Base-by-base conservation (phyloP, 2,888 invertebrate genomes). In the Anticlea derivata region DNA sequence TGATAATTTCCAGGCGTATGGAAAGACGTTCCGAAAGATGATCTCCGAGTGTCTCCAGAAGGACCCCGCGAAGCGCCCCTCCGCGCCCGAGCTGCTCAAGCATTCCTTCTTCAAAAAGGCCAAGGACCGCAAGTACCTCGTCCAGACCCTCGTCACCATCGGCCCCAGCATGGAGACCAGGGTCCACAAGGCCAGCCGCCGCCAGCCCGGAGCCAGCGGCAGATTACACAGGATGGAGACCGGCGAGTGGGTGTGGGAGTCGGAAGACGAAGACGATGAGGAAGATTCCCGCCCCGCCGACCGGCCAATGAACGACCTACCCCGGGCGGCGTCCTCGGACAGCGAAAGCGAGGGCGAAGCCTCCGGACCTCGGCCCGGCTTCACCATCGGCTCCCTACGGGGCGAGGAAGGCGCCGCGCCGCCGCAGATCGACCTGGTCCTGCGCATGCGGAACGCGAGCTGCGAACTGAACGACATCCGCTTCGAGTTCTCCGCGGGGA, bases 51-150 rank as follows among this genome's bases (percentile, higher is more conserved):
- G 99, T 81, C 93, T 99, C 52, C 98, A 98, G 83, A 99, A 99
- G 83, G 98, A 98, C 78, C 97, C 98, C 2, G 94, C 96, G 5
- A 98, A 98, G 85, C 93, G 98, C 91, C 99, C 99, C 23, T 96
- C 99, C 1, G 99, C 99, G 17, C 96, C 97, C 22, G 99, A 99
- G 86, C 92, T 99, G 50, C 90, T 99, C 41, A 99, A 99, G 86
- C 98, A 99, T 87, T 97, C 98, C 23, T 99, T 99, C 91, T 99
- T 99, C 91, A 98, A 97, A 81, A 99, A 99, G 88, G 97, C 98
- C 17, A 99, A 99, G 86, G 98, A 98, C 81, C 95, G 96, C 69
- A 96, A 95, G 75, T 97, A 96, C 86, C 91, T 98, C 22, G 95
- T 97, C 70, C 95, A 96, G 80, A 97, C 97, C 1, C 87, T 98